Evolutionary conservation across 2,113 vertebrate species (phyloP).

Genomic region (Picathartes gymnocephalus): DNA sequence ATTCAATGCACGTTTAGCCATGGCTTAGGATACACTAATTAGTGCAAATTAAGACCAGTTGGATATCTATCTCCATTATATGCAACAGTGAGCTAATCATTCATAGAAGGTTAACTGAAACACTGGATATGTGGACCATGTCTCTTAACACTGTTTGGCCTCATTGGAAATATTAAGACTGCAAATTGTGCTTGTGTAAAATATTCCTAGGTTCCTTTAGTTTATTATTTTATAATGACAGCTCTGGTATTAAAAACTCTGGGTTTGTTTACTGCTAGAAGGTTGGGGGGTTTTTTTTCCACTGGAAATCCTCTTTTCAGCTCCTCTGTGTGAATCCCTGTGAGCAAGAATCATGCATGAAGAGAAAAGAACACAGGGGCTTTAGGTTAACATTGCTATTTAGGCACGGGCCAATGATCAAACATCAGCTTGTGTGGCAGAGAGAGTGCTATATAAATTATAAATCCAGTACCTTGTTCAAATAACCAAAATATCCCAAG

Average conservation of each 20-base stretch:
- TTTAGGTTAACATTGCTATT: background rate
- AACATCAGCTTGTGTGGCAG: background rate
- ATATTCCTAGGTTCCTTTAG: background rate
- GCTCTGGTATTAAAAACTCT: background rate
- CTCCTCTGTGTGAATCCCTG: background rate
- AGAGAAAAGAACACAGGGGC: conserved; percentile 1
- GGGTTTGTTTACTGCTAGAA: background rate
- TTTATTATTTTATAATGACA: background rate
- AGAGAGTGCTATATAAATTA: background rate
- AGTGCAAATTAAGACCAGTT: background rate
- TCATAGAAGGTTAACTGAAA: conserved; percentile 4
- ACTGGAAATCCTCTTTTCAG: conserved; percentile 5
- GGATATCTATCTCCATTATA: background rate
- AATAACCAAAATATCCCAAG: background rate
- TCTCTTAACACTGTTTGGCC: background rate
- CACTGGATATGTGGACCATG: background rate
- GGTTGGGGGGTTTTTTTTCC: background rate
- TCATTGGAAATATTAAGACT: background rate
- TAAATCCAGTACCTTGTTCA: background rate
- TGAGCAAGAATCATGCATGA: conserved; percentile 10
- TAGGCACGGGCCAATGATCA: background rate
- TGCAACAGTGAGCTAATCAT: conserved; percentile 11
- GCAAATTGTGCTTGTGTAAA: conserved; percentile 10
- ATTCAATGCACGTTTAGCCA: background rate
- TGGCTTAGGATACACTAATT: background rate